A percentile compares a stretch with the other conserved stretches of the same genome.
Evolutionary conservation across 2,797 vertebrate species (phyloP).

Genomic region (Distichodus sexfasciatus): DNA sequence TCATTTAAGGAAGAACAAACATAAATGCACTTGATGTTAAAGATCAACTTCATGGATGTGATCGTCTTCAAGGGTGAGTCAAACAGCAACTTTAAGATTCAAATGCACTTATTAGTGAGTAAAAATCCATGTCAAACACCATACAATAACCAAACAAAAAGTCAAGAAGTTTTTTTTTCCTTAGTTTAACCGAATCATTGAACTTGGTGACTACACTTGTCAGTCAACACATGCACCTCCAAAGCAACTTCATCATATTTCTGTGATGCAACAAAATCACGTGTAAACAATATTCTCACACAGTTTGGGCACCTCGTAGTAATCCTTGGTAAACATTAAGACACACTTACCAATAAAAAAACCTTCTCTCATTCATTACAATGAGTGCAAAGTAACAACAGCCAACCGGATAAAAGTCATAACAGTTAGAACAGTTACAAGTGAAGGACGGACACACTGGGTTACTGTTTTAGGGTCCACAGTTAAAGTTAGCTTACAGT

Average conservation of each 20-base stretch:
- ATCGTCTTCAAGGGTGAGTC: background rate
- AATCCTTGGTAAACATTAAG: constrained; percentile 26
- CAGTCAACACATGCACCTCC: background rate
- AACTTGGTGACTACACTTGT: too few relatives aligned
- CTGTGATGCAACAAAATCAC: constrained; percentile 2
- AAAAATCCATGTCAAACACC: background rate
- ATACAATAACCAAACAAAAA: background rate
- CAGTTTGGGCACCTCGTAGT: background rate
- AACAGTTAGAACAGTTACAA: constrained; percentile 13
- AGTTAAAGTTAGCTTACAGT: background rate
- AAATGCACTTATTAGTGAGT: constrained; percentile 1
- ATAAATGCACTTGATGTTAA: constrained; percentile 21
- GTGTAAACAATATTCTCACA: constrained; percentile 17
- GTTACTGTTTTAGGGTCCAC: background rate
- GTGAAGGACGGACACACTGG: constrained; percentile 2
- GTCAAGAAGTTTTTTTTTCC: too few relatives aligned
- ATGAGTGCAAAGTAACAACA: constrained; percentile 21
- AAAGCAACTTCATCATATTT: background rate
- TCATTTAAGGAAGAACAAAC: constrained; percentile 30
- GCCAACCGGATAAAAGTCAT: background rate
- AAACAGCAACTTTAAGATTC: background rate
- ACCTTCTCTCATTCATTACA: constrained; percentile 13
- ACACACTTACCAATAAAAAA: constrained; percentile 7
- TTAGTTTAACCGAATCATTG: too few relatives aligned
- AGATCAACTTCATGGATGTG: background rate